Conservation (phyloP, 2,113 vertebrate species). For the Connochaetes taurinus region DNA sequence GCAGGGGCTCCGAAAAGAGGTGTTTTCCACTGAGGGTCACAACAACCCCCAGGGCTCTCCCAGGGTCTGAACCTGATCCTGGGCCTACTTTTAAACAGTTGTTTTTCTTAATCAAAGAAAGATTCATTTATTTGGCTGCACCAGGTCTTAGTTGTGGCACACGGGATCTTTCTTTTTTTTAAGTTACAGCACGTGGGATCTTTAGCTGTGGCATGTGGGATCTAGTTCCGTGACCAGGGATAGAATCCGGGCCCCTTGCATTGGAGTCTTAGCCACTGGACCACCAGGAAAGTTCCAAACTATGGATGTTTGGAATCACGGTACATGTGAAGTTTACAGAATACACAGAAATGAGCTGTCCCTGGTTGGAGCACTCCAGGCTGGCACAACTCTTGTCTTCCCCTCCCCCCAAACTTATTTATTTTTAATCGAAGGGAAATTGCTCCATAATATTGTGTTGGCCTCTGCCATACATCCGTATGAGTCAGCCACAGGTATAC, state of each 20-base stretch:
- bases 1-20: neutral
- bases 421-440: neutral
- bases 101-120: neutral
- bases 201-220: neutral
- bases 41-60: neutral
- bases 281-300: neutral
- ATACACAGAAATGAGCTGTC: neutral
- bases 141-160: neutral
- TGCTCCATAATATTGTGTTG: neutral
- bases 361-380: accelerated
- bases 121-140: neutral
- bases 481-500: neutral
- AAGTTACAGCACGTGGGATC: neutral
- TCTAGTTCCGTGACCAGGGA: neutral
- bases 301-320: neutral
- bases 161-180: neutral
- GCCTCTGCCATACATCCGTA: neutral
- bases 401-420: neutral
- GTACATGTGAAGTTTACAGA: neutral
- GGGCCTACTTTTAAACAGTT: neutral
- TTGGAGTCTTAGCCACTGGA: neutral
- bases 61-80: neutral
- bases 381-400: accelerated
- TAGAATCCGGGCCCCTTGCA: neutral
- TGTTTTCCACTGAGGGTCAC: neutral